Conservation (phyloP, 2,797 vertebrate genomes). For the Pseudochirops corinnae region DNA sequence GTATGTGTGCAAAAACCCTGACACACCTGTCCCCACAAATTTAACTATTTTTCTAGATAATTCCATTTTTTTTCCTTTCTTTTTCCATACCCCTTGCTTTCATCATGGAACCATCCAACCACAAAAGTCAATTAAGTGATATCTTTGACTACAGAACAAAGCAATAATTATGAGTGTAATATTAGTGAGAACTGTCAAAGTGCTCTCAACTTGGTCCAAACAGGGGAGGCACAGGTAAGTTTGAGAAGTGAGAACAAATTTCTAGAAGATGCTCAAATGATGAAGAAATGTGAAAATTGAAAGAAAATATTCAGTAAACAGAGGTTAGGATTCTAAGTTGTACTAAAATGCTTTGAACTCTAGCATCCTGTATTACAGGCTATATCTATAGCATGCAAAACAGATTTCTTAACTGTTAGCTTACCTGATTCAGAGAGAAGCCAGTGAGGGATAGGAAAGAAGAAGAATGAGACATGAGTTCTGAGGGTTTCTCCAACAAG, state of each 20-base stretch:
- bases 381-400: constrained; percentile 7
- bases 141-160: constrained; percentile 26
- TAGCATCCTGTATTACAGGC: not conserved
- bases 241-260: constrained; percentile 18
- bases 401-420: constrained; percentile 32
- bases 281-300: not conserved
- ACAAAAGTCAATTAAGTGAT: constrained; percentile 12
- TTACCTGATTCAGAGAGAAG: constrained; percentile 95
- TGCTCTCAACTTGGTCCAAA: not conserved
- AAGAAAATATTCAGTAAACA: not conserved
- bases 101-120: constrained; percentile 22
- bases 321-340: not conserved
- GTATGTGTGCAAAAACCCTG: not conserved
- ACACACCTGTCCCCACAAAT: not conserved
- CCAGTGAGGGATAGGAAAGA: constrained; percentile 94
- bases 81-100: constrained; percentile 19
- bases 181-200: constrained; percentile 53
- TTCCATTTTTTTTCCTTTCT: constrained; percentile 36
- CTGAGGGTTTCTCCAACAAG: constrained; percentile 93
- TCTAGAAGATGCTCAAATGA: not conserved
- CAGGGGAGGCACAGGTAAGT: not conserved
- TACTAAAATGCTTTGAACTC: not conserved
- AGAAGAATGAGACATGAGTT: constrained; percentile 91
- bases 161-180: constrained; percentile 4
- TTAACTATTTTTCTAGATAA: constrained; percentile 9